A percentile compares a stretch with the other conserved stretches of the same genome.
These are phyloP conservation scores for Cerastis leucographa DNA, from an alignment of 2,888 invertebrate genomes.

Conservation along the genomic window DNA sequence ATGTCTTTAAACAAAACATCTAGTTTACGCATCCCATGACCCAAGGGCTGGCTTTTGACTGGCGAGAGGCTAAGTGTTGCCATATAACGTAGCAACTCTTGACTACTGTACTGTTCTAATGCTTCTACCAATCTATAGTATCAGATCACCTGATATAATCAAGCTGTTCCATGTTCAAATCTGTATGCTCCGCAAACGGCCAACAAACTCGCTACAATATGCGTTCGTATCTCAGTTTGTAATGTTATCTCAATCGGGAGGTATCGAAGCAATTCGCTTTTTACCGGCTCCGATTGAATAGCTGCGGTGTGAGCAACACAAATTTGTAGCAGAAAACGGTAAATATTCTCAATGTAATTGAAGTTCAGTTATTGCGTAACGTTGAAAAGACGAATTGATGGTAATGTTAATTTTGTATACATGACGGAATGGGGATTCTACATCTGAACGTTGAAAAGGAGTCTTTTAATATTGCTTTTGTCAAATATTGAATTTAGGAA, in stretches of 20 bases:
- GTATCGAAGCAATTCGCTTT: constrained; percentile 58
- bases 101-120: too few relatives aligned
- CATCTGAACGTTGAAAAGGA: neutral
- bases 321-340: constrained; percentile 26
- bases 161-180: neutral
- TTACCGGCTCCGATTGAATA: constrained; percentile 46
- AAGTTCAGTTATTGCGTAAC: neutral
- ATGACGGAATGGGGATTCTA: too few relatives aligned
- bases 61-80: too few relatives aligned
- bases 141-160: too few relatives aligned
- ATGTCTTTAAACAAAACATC: too few relatives aligned
- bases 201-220: constrained; percentile 20
- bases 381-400: neutral
- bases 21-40: too few relatives aligned
- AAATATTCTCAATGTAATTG: constrained; percentile 35
- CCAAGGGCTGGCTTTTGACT: too few relatives aligned
- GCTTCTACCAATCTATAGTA: too few relatives aligned
- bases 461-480: neutral
- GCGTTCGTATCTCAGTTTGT: constrained; percentile 27
- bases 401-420: neutral
- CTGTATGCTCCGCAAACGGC: neutral
- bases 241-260: constrained; percentile 56
- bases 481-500: neutral
- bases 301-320: constrained; percentile 31
- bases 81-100: too few relatives aligned